These are phyloP conservation scores for Hypena proboscidalis DNA, from an alignment of 2,888 invertebrate genomes.

Conservation along the genomic window DNA sequence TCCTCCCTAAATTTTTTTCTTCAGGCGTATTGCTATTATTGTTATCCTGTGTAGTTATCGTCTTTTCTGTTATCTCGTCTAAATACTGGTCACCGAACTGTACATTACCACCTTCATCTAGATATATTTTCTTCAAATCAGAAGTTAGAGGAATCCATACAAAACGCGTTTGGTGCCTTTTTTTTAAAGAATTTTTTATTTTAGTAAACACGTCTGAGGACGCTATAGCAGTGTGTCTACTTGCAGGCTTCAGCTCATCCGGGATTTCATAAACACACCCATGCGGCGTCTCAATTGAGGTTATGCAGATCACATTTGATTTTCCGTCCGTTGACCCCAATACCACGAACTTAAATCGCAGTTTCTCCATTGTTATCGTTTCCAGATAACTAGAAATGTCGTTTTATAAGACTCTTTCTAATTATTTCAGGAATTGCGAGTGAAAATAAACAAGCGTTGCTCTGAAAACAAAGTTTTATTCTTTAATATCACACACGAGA, in stretches of 20 bases:
- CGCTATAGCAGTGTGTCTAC: not conserved
- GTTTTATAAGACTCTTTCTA: slow-evolving; percentile 18
- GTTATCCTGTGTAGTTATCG: too few species aligned
- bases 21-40: too few species aligned
- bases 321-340: not conserved
- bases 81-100: too few species aligned
- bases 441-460: too few species aligned
- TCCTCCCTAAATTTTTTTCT: too few species aligned
- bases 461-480: too few species aligned
- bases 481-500: too few species aligned
- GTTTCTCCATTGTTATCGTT: slow-evolving; percentile 4
- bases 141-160: slow-evolving; percentile 5
- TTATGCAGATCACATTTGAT: slow-evolving; percentile 4
- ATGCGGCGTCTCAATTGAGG: not conserved
- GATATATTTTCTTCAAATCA: too few species aligned
- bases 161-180: not conserved
- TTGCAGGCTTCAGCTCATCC: slow-evolving; percentile 2
- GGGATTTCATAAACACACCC: slow-evolving; percentile 1
- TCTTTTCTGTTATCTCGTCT: too few species aligned
- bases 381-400: slow-evolving; percentile 3
- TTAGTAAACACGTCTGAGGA: not conserved
- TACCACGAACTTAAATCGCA: slow-evolving; percentile 1
- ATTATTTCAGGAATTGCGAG: too few species aligned
- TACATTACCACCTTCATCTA: too few species aligned
- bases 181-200: slow-evolving; percentile 4